phyloP scores from a whole-genome alignment of 2,113 vertebrate genomes.

The Elachura formosa region DNA sequence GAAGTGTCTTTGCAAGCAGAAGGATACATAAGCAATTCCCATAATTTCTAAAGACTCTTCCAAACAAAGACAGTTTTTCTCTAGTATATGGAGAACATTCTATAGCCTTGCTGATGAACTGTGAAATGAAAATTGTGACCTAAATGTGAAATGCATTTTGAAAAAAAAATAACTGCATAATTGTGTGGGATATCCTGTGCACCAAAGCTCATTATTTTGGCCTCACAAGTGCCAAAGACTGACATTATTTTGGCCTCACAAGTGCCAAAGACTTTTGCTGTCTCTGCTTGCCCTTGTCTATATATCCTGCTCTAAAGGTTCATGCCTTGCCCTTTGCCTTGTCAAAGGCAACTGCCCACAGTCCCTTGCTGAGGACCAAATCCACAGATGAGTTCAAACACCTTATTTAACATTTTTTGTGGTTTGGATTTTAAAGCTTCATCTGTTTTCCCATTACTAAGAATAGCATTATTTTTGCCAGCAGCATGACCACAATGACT shows the following conservation, averaged over 20 bases:
- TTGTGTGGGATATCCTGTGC: background rate
- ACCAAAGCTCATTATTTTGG: rapidly evolving
- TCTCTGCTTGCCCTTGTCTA: background rate
- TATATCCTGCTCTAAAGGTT: background rate
- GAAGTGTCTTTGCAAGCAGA: background rate
- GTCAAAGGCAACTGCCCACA: background rate
- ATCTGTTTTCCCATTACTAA: slow-evolving; percentile 32
- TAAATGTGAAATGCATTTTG: background rate
- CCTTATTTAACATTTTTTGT: background rate
- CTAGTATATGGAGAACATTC: background rate
- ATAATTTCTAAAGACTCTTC: background rate
- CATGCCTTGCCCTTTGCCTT: background rate
- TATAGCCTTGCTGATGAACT: background rate
- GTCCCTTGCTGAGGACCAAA: background rate
- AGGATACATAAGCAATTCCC: background rate
- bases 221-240: background rate
- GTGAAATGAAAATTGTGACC: background rate
- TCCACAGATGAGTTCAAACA: background rate
- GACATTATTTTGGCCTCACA: background rate
- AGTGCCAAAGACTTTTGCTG: background rate
- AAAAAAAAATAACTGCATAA: background rate
- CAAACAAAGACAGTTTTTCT: background rate
- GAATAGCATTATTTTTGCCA: slow-evolving; percentile 25
- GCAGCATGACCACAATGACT: background rate
- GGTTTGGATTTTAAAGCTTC: slow-evolving; percentile 16